phyloP scores from a whole-genome alignment of 2,113 vertebrate species.

The Pseudorectes ferrugineus region DNA sequence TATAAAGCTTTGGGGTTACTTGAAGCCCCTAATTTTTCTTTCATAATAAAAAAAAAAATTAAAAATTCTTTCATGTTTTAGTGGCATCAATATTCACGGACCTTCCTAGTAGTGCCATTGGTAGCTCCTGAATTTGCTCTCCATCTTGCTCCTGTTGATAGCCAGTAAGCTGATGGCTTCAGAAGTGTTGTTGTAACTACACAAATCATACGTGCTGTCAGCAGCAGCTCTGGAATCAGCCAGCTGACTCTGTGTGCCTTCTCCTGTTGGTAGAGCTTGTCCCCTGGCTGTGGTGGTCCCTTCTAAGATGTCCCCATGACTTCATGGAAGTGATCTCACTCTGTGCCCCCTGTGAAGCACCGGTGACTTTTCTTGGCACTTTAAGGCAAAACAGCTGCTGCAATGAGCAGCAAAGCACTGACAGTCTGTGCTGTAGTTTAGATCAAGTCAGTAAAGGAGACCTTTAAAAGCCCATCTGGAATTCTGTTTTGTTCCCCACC shows the following conservation, averaged over 20 bases:
- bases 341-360: neutral
- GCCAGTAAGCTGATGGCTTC: neutral
- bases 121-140: neutral
- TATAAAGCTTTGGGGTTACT: neutral
- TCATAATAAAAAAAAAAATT: too few species aligned
- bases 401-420: neutral
- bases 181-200: neutral
- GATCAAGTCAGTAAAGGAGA: neutral
- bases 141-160: neutral
- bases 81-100: neutral
- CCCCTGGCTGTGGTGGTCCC: neutral
- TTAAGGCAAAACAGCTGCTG: neutral
- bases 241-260: neutral
- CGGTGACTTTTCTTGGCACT: rapidly evolving
- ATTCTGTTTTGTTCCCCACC: neutral
- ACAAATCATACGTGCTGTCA: neutral
- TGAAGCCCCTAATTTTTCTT: neutral
- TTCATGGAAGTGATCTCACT: neutral
- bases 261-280: neutral
- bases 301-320: neutral
- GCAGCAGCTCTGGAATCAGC: neutral
- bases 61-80: rapidly evolving
- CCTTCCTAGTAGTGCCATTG: neutral
- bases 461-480: neutral
- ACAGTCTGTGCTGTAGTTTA: neutral